These are phyloP conservation scores for Melinopterus prodromus DNA, from an alignment of 2,888 invertebrate genomes.

Conservation along the genomic window DNA sequence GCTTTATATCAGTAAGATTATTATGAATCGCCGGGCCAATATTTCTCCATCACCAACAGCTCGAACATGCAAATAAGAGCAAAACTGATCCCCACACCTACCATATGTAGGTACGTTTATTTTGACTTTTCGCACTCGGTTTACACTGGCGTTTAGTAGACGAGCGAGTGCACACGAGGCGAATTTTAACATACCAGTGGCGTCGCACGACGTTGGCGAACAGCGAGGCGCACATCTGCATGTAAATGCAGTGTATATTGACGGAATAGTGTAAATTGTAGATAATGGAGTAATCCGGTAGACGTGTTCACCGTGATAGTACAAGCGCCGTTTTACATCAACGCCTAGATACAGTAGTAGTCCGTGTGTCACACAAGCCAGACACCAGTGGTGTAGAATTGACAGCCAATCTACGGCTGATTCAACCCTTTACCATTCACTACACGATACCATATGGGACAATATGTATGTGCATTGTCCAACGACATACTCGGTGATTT, in stretches of 20 bases:
- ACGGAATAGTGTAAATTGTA: background rate
- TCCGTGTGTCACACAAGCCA: background rate
- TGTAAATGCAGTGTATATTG: background rate
- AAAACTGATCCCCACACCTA: background rate
- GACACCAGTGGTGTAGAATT: background rate
- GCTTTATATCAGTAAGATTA: no score
- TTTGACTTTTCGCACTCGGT: background rate
- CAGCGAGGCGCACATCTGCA: background rate
- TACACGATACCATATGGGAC: background rate
- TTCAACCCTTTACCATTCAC: background rate
- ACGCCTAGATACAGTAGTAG: background rate
- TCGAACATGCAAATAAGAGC: background rate
- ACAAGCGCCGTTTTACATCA: background rate
- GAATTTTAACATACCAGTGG: background rate
- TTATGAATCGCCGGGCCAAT: no score
- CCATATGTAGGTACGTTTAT: background rate
- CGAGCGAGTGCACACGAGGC: background rate
- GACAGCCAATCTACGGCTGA: background rate
- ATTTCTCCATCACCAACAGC: no score
- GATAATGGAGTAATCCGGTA: background rate
- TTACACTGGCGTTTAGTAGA: background rate
- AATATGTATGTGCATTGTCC: background rate
- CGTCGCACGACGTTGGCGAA: background rate
- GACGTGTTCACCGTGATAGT: slow-evolving; percentile 4
- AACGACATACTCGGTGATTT: background rate